These are phyloP conservation scores for Crematogaster levior DNA, from an alignment of 2,888 invertebrate species.

Conservation along the genomic window DNA sequence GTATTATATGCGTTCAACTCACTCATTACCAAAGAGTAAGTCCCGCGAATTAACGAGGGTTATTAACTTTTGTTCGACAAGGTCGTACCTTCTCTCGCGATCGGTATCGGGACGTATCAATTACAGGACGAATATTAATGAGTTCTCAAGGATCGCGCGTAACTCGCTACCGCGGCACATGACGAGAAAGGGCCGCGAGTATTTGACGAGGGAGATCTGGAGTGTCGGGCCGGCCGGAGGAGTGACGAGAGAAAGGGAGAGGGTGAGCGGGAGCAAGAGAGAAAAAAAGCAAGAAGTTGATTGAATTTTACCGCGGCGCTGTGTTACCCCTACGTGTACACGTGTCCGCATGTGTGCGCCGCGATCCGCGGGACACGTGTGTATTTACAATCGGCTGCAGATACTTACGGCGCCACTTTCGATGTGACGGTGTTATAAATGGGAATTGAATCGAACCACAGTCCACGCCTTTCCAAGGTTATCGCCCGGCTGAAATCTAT, in stretches of 20 bases:
- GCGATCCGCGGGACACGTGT: slow-evolving; percentile 58
- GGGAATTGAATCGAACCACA: slow-evolving; percentile 80
- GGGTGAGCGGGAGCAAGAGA: slow-evolving; percentile 34
- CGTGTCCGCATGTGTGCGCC: slow-evolving; percentile 50
- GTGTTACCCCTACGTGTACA: slow-evolving; percentile 60
- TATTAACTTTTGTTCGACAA: slow-evolving; percentile 66
- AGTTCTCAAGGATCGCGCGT: slow-evolving; percentile 59
- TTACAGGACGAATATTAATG: slow-evolving; percentile 75
- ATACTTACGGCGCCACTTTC: slow-evolving; percentile 76
- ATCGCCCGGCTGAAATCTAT: slow-evolving; percentile 78
- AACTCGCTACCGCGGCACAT: slow-evolving; percentile 47
- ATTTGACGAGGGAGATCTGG: slow-evolving; percentile 76
- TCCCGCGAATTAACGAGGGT: slow-evolving; percentile 71
- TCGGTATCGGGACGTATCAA: slow-evolving; percentile 74
- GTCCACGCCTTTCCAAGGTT: slow-evolving; percentile 80
- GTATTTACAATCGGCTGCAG: slow-evolving; percentile 71
- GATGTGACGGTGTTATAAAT: slow-evolving; percentile 80
- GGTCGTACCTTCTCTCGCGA: slow-evolving; percentile 42
- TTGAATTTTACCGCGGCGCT: slow-evolving; percentile 76
- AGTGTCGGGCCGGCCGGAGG: slow-evolving; percentile 59
- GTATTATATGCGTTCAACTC: slow-evolving; percentile 56
- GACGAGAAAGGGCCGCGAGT: slow-evolving; percentile 59
- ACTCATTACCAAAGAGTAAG: slow-evolving; percentile 68
- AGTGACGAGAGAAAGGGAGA: slow-evolving; percentile 34
- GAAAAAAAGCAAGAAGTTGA: slow-evolving; percentile 74